phyloP scores from a whole-genome alignment of 2,888 invertebrate genomes.

The Machimus atricapillus region DNA sequence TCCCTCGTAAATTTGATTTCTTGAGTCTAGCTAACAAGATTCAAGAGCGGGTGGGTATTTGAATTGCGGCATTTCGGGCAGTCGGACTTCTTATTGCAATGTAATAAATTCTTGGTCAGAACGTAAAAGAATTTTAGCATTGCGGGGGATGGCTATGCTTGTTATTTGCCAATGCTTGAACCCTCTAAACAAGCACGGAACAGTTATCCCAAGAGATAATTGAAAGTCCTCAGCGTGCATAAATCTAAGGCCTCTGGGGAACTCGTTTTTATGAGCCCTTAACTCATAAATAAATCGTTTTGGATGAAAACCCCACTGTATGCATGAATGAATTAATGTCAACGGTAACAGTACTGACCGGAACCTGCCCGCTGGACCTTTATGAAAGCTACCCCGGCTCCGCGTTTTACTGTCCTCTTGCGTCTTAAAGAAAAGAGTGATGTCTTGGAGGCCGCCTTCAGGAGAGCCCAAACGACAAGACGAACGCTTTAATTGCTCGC shows the following conservation, averaged over 20 bases:
- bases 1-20: neutral
- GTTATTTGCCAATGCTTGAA: constrained; percentile 5
- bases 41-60: neutral
- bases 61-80: neutral
- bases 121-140: constrained; percentile 4
- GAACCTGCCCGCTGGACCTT: constrained; percentile 4
- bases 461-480: constrained; percentile 28
- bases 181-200: neutral
- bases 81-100: neutral
- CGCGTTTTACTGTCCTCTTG: neutral
- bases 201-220: constrained; percentile 20
- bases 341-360: constrained; percentile 16
- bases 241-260: constrained; percentile 30
- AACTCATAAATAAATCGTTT: constrained; percentile 28
- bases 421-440: neutral
- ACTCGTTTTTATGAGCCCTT: constrained; percentile 9
- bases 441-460: constrained; percentile 8
- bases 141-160: neutral
- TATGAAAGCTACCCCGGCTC: neutral
- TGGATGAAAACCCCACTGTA: neutral
- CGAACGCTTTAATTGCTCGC: constrained; percentile 24
- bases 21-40: neutral
- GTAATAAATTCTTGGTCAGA: neutral
- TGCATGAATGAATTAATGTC: constrained; percentile 31
- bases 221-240: constrained; percentile 20